These are phyloP conservation scores for Gopherus evgoodei DNA, from an alignment of 2,113 vertebrate genomes.

Conservation along the genomic window DNA sequence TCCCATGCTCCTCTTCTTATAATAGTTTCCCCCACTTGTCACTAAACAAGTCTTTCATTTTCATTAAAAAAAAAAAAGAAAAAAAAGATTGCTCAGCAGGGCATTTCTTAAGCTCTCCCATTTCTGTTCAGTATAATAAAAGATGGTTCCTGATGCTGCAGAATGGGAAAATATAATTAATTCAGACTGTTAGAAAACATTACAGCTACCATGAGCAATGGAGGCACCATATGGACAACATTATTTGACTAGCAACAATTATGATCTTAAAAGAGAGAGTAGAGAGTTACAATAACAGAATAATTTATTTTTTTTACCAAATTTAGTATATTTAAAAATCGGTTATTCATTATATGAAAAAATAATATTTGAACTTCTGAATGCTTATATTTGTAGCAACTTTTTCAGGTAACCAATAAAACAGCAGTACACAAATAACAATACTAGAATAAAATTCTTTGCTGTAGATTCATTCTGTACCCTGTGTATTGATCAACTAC, in stretches of 20 bases:
- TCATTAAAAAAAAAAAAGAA: too few relatives aligned
- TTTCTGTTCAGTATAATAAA: not conserved
- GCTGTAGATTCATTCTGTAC: not conserved
- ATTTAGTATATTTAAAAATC: not conserved
- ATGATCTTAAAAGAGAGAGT: not conserved
- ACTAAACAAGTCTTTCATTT: not conserved
- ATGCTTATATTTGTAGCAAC: not conserved
- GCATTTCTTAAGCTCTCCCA: not conserved
- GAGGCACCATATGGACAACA: not conserved
- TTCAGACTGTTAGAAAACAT: not conserved
- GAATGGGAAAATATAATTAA: not conserved
- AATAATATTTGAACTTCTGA: not conserved
- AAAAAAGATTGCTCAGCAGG: not conserved
- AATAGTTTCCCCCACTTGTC: not conserved
- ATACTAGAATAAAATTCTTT: not conserved
- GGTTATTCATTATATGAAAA: not conserved
- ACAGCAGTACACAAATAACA: not conserved
- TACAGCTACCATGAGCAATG: not conserved
- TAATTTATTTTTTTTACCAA: not conserved
- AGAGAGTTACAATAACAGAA: not conserved
- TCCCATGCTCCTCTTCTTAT: not conserved
- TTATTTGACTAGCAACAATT: rapidly evolving
- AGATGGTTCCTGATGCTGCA: not conserved
- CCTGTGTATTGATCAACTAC: not conserved
- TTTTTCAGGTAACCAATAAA: not conserved